Conservation (phyloP, 1,140 invertebrate species). For the Eulimnadia texana region DNA sequence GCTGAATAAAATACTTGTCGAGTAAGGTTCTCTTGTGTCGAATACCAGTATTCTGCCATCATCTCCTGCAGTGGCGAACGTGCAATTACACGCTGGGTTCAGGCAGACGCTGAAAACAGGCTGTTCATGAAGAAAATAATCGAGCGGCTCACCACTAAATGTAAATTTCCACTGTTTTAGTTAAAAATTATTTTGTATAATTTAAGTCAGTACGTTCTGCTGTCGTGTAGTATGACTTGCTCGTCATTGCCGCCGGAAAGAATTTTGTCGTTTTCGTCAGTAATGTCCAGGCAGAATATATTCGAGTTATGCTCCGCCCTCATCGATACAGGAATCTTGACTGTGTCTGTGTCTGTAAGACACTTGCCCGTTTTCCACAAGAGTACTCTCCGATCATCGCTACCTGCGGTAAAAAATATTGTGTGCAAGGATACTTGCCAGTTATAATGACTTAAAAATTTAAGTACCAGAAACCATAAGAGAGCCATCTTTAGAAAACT, state of each 20-base stretch:
- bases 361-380: slow-evolving; percentile 42
- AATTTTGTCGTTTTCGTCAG: slow-evolving; percentile 57
- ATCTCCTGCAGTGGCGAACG: slow-evolving; percentile 79
- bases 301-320: slow-evolving; percentile 74
- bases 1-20: slow-evolving; percentile 36
- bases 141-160: slow-evolving; percentile 48
- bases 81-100: slow-evolving; percentile 62
- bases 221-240: slow-evolving; percentile 75
- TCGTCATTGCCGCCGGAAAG: slow-evolving; percentile 92
- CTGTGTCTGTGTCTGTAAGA: slow-evolving; percentile 52
- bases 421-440: slow-evolving; percentile 9
- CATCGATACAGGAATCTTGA: slow-evolving; percentile 55
- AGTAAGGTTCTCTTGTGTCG: slow-evolving; percentile 50
- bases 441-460: slow-evolving; percentile 12
- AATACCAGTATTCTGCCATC: slow-evolving; percentile 73
- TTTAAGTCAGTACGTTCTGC: slow-evolving; percentile 49
- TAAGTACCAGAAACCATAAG: slow-evolving; percentile 67
- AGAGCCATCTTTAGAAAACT: slow-evolving; percentile 78
- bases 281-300: slow-evolving; percentile 81
- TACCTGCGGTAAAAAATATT: slow-evolving; percentile 41
- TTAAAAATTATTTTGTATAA: slow-evolving; percentile 7
- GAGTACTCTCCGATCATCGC: slow-evolving; percentile 78
- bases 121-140: slow-evolving; percentile 67
- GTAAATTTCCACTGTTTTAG: slow-evolving; percentile 17
- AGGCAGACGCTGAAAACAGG: slow-evolving; percentile 77